Conservation (phyloP, 2,888 invertebrate genomes). For the Caenorhabditis afra region DNA sequence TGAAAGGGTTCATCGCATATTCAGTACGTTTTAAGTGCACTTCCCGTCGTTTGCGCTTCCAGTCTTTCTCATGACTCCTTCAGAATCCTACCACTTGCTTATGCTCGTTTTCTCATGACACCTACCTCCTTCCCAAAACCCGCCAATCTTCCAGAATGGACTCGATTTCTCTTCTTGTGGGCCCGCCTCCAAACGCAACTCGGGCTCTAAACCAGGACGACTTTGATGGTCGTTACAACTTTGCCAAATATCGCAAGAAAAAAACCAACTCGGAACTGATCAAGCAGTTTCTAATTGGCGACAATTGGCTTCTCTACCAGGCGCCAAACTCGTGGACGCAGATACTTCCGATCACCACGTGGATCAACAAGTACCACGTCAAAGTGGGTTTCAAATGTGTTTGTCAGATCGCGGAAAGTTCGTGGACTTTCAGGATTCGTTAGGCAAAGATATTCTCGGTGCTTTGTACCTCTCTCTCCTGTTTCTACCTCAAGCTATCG, state of each 20-base stretch:
- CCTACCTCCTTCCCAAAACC: no score
- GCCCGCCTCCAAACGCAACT: slow-evolving; percentile 56
- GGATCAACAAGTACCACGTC: slow-evolving; percentile 60
- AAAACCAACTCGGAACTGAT: slow-evolving; percentile 56
- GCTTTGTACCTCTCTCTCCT: slow-evolving; percentile 53
- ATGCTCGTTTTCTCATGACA: neutral
- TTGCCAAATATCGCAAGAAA: slow-evolving; percentile 61
- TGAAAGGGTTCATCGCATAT: neutral
- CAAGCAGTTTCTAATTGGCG: slow-evolving; percentile 46
- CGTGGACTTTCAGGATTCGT: slow-evolving; percentile 33
- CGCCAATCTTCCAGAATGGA: slow-evolving; percentile 55
- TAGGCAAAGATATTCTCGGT: slow-evolving; percentile 53
- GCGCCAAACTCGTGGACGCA: slow-evolving; percentile 55
- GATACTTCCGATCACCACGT: slow-evolving; percentile 45
- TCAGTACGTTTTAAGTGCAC: neutral
- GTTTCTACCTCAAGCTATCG: slow-evolving; percentile 54
- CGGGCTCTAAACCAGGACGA: slow-evolving; percentile 64
- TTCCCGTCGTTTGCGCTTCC: neutral
- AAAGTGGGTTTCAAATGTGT: slow-evolving; percentile 48
- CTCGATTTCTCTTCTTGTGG: slow-evolving; percentile 62
- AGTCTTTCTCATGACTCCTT: neutral
- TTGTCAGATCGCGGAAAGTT: no score
- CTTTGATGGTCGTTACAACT: slow-evolving; percentile 63
- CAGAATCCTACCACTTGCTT: neutral
- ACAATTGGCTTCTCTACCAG: slow-evolving; percentile 56